phyloP scores from a whole-genome alignment of 2,888 invertebrate species.

The Dendrolimus houi region DNA sequence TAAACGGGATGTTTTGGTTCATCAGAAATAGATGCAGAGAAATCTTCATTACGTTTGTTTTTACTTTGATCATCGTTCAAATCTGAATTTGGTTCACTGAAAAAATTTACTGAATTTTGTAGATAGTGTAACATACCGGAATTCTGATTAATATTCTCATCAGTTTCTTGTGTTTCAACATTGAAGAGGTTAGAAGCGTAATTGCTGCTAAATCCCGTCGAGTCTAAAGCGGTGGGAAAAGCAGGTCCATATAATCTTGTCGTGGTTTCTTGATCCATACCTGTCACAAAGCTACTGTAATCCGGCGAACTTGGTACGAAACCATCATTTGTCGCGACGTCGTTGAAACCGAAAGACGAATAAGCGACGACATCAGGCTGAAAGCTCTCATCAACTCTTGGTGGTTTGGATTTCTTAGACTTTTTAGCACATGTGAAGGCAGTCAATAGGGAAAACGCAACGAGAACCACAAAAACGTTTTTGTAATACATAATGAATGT shows the following conservation, averaged over 20 bases:
- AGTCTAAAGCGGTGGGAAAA: slow-evolving; percentile 53
- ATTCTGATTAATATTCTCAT: slow-evolving; percentile 32
- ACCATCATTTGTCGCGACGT: slow-evolving; percentile 57
- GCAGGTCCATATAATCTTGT: slow-evolving; percentile 57
- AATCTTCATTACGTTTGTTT: slow-evolving; percentile 27
- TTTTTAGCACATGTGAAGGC: slow-evolving; percentile 39
- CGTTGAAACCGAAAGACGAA: slow-evolving; percentile 65
- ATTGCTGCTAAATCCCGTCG: slow-evolving; percentile 36
- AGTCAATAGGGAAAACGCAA: slow-evolving; percentile 33
- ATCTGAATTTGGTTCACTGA: slow-evolving; percentile 36
- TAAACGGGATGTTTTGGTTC: slow-evolving; percentile 44
- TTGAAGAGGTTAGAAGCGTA: slow-evolving; percentile 35
- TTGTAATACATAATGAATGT: slow-evolving; percentile 45
- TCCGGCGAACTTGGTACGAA: slow-evolving; percentile 64
- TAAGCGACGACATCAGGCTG: slow-evolving; percentile 63
- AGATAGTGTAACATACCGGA: slow-evolving; percentile 42
- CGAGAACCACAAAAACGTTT: slow-evolving; percentile 35
- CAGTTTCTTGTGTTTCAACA: slow-evolving; percentile 25
- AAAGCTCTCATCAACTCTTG: slow-evolving; percentile 41
- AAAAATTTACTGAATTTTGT: slow-evolving; percentile 37
- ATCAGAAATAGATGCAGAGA: slow-evolving; percentile 24
- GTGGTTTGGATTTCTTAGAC: slow-evolving; percentile 41
- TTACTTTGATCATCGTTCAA: slow-evolving; percentile 27
- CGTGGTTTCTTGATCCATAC: slow-evolving; percentile 41
- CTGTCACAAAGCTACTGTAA: slow-evolving; percentile 43